Evolutionary conservation across 2,888 invertebrate genomes (phyloP).

Genomic region (Noctua pronuba): DNA sequence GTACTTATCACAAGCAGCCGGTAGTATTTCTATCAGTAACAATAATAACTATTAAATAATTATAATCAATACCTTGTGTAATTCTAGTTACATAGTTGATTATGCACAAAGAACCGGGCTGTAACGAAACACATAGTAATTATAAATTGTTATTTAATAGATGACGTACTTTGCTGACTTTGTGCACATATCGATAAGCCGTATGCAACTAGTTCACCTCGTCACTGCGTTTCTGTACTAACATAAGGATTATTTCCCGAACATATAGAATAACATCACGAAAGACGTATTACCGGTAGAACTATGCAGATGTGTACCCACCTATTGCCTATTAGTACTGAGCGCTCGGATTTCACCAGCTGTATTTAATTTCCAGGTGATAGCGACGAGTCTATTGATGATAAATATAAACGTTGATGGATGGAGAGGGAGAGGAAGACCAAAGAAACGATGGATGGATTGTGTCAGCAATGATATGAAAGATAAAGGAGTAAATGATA

Average conservation of each 20-base stretch:
- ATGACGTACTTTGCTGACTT: conserved; percentile 44
- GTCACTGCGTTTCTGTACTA: conserved; percentile 20
- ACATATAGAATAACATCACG: neutral
- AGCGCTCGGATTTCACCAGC: neutral
- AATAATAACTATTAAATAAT: conserved; percentile 5
- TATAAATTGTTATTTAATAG: conserved; percentile 55
- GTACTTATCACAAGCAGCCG: neutral
- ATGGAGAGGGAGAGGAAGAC: too few relatives aligned
- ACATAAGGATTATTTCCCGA: conserved; percentile 3
- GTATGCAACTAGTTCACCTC: conserved; percentile 56
- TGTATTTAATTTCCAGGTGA: neutral
- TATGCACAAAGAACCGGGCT: conserved; percentile 45
- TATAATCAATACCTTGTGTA: conserved; percentile 5
- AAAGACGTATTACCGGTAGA: neutral
- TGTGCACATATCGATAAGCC: conserved; percentile 39
- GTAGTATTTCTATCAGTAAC: conserved; percentile 10
- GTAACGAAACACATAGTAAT: conserved; percentile 47
- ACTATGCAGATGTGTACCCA: neutral
- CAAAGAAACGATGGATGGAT: too few relatives aligned
- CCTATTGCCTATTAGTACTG: neutral
- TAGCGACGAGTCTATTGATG: neutral
- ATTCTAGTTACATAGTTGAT: conserved; percentile 1
- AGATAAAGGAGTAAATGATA: too few relatives aligned
- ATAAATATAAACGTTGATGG: too few relatives aligned
- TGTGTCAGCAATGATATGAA: too few relatives aligned